These are phyloP conservation scores for Glareola pratincola DNA, from an alignment of 2,113 vertebrate genomes.

Conservation along the genomic window DNA sequence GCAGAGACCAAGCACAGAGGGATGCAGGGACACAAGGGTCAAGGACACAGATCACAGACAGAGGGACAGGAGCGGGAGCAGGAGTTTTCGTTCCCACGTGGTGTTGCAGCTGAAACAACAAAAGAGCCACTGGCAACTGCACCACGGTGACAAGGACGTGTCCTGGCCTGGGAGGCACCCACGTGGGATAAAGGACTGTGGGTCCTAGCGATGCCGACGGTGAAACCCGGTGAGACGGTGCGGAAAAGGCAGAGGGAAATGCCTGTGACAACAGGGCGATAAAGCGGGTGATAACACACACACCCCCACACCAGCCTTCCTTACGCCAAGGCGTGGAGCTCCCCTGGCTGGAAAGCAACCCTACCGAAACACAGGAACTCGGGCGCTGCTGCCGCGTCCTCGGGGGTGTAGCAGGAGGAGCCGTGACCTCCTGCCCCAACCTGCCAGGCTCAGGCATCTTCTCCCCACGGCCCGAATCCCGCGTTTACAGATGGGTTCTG, in stretches of 20 bases:
- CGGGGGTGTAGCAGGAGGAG: not conserved
- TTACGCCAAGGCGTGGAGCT: not conserved
- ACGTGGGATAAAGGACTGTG: not conserved
- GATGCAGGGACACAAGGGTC: not conserved
- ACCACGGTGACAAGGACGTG: not conserved
- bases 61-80: not conserved
- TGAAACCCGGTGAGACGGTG: not conserved
- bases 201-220: not conserved
- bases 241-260: not conserved
- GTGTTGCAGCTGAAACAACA: not conserved
- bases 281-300: not conserved
- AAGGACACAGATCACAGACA: not conserved
- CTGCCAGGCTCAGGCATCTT: not conserved
- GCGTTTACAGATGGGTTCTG: not conserved
- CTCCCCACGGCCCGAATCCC: accelerated
- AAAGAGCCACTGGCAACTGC: accelerated
- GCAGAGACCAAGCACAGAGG: no score
- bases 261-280: not conserved
- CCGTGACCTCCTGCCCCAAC: not conserved
- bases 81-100: not conserved
- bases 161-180: not conserved
- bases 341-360: not conserved
- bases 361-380: not conserved
- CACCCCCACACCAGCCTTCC: not conserved
- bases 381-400: accelerated